phyloP scores from a whole-genome alignment of 2,888 invertebrate species.

The Diogma glabrata region DNA sequence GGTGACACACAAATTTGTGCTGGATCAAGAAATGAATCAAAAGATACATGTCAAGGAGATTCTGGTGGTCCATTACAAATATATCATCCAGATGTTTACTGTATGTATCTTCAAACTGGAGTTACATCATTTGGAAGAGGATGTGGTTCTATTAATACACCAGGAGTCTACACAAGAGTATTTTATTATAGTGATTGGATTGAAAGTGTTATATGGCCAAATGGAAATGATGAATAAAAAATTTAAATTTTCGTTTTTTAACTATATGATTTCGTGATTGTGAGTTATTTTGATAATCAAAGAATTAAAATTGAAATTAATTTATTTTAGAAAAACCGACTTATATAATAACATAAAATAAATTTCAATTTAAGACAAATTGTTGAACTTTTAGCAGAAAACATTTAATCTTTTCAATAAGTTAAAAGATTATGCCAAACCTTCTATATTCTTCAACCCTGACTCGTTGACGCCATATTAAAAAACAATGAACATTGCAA shows the following conservation, averaged over 20 bases:
- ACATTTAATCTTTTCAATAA: no score
- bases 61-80: constrained; percentile 45
- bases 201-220: constrained; percentile 40
- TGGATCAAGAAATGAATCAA: constrained; percentile 8
- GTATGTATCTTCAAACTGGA: constrained; percentile 35
- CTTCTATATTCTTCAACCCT: no score
- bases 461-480: no score
- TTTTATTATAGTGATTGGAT: constrained; percentile 41
- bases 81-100: constrained; percentile 21
- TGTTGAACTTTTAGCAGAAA: no score
- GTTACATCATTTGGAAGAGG: constrained; percentile 34
- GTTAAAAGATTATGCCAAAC: no score
- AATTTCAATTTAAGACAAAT: no score
- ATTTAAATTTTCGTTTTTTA: neutral
- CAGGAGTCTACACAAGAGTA: constrained; percentile 44
- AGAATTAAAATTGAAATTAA: no score
- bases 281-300: no score
- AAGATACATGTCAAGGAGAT: constrained; percentile 35
- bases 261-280: no score
- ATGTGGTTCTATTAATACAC: constrained; percentile 32
- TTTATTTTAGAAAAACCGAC: no score
- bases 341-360: no score
- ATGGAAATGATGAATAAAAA: neutral
- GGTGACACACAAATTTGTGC: constrained; percentile 15
- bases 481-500: no score